Conservation (phyloP, 2,113 vertebrate genomes). For the Osmerus mordax region DNA sequence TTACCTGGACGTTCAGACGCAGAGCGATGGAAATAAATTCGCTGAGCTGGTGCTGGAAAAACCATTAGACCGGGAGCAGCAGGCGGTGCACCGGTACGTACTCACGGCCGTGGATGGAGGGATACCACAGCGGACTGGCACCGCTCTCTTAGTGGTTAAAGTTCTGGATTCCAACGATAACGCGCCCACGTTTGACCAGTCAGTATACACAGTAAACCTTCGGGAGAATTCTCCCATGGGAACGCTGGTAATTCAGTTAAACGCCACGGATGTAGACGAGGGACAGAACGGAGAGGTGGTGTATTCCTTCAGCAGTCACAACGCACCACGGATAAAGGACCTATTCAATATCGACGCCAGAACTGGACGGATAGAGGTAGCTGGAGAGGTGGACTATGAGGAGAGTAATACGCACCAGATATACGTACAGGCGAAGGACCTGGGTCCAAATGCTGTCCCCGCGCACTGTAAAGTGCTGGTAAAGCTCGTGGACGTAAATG, state of each 20-base stretch:
- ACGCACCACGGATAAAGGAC: constrained; percentile 84
- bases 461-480: constrained; percentile 98
- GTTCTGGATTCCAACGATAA: constrained; percentile 98
- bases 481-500: constrained; percentile 90
- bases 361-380: constrained; percentile 88
- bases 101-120: constrained; percentile 96
- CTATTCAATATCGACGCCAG: constrained; percentile 81
- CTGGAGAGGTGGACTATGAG: constrained; percentile 92
- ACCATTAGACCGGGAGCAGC: constrained; percentile 93
- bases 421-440: constrained; percentile 93
- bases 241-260: constrained; percentile 90
- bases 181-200: constrained; percentile 92
- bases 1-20: constrained; percentile 94
- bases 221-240: constrained; percentile 91
- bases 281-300: constrained; percentile 95
- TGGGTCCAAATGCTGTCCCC: constrained; percentile 93
- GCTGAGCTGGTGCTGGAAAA: constrained; percentile 95
- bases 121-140: constrained; percentile 87
- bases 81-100: constrained; percentile 94
- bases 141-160: constrained; percentile 91
- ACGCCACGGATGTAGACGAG: constrained; percentile 94
- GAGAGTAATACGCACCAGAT: constrained; percentile 91
- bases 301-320: constrained; percentile 94
- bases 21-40: constrained; percentile 92
- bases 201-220: constrained; percentile 89